Evolutionary conservation across 2,888 invertebrate genomes (phyloP).

Genomic region (Dicyrtomina minuta): DNA sequence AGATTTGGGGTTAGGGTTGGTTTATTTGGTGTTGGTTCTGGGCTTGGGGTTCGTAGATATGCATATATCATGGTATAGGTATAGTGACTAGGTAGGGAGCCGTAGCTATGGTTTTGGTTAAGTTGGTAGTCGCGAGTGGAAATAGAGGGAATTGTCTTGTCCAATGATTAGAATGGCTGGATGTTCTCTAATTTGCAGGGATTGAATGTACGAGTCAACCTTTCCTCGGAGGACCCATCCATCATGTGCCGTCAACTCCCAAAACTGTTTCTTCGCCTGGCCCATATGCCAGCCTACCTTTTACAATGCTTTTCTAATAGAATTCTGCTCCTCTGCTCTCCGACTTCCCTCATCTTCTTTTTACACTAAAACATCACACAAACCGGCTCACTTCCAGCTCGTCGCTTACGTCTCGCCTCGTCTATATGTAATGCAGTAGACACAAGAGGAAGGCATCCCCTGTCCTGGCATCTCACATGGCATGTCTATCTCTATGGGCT

Average conservation of each 20-base stretch:
- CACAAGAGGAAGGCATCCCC: too few species aligned
- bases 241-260: constrained; percentile 53
- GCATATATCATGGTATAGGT: background rate
- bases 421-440: too few species aligned
- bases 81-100: background rate
- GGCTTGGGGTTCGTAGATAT: too few species aligned
- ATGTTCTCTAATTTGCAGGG: constrained; percentile 54
- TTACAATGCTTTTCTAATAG: constrained; percentile 28
- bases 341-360: too few species aligned
- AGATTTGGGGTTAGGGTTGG: too few species aligned
- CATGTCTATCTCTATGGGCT: background rate
- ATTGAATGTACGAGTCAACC: constrained; percentile 53
- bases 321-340: constrained; percentile 26
- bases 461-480: too few species aligned
- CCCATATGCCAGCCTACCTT: constrained; percentile 36
- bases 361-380: too few species aligned
- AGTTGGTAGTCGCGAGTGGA: constrained; percentile 5
- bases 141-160: constrained; percentile 48
- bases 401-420: too few species aligned
- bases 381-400: background rate
- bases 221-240: constrained; percentile 52
- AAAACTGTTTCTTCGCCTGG: constrained; percentile 35
- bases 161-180: constrained; percentile 53
- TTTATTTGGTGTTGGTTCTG: too few species aligned
- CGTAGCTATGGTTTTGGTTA: too few species aligned